Evolutionary conservation across 2,888 invertebrate genomes (phyloP).

Genomic region (Griposia aprilina): DNA sequence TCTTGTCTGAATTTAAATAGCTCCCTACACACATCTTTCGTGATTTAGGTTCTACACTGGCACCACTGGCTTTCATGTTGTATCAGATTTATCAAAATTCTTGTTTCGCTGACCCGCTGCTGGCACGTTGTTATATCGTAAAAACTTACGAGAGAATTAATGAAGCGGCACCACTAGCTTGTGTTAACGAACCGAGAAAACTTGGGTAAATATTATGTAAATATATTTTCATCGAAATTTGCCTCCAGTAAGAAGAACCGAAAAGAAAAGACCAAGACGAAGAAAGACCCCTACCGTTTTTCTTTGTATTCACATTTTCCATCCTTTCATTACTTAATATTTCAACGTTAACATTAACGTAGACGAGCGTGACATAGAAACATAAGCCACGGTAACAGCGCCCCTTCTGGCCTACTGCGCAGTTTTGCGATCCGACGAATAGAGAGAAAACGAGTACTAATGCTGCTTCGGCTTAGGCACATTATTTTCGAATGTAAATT

Average conservation of each 20-base stretch:
- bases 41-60: constrained; percentile 80
- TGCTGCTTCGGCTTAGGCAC: constrained; percentile 67
- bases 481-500: constrained; percentile 75
- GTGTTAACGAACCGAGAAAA: constrained; percentile 65
- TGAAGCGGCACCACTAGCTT: constrained; percentile 55
- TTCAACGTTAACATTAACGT: constrained; percentile 57
- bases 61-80: constrained; percentile 73
- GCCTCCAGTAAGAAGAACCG: constrained; percentile 32
- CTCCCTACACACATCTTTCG: constrained; percentile 80
- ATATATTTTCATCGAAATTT: constrained; percentile 52
- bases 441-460: constrained; percentile 71
- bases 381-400: constrained; percentile 45
- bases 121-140: constrained; percentile 50
- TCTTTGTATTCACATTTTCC: constrained; percentile 50
- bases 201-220: constrained; percentile 56
- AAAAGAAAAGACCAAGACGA: no score
- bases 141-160: constrained; percentile 63
- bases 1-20: constrained; percentile 88
- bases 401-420: constrained; percentile 43
- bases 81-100: constrained; percentile 72
- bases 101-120: constrained; percentile 51
- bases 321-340: constrained; percentile 64
- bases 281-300: constrained; percentile 44
- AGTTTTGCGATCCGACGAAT: constrained; percentile 59
- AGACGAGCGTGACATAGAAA: constrained; percentile 53